Conservation (phyloP, 64 coral and sea anemone genomes). For the Catalaphyllia jardinei region DNA sequence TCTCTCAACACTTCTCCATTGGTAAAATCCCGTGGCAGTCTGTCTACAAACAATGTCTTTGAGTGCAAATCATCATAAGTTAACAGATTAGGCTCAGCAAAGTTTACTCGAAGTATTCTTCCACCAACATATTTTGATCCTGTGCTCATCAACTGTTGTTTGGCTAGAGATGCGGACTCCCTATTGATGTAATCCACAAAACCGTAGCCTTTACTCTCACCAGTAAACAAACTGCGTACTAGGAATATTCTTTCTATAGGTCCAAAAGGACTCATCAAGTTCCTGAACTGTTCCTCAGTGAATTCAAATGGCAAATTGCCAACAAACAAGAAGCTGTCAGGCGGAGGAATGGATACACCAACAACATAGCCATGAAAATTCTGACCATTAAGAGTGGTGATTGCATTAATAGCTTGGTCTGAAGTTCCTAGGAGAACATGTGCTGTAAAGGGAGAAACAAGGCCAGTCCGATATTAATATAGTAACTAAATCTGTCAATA, state of each 20-base stretch:
- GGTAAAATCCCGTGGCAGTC: constrained; percentile 82
- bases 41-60: constrained; percentile 91
- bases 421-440: constrained; percentile 44
- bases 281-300: constrained; percentile 80
- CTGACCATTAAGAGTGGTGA: constrained; percentile 56
- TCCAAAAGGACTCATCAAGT: constrained; percentile 93
- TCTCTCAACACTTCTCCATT: constrained; percentile 79
- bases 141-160: constrained; percentile 83
- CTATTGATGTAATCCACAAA: constrained; percentile 94
- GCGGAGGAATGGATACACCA: constrained; percentile 60
- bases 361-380: constrained; percentile 62
- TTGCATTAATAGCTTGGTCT: constrained; percentile 57
- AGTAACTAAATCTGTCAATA: too few relatives aligned
- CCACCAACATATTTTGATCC: constrained; percentile 88
- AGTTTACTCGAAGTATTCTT: constrained; percentile 84
- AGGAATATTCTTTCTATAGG: constrained; percentile 82
- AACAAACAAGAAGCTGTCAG: constrained; percentile 89
- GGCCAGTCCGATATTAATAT: too few relatives aligned
- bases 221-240: constrained; percentile 82
- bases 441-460: neutral
- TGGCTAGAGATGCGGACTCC: constrained; percentile 70
- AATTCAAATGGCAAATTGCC: constrained; percentile 94
- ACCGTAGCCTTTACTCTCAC: constrained; percentile 96
- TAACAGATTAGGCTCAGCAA: constrained; percentile 80
- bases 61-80: constrained; percentile 91